Percentiles rank a stretch among this genome's conserved stretches.
Conservation (phyloP, 2,797 vertebrate species). For the Chrosomus eos region DNA sequence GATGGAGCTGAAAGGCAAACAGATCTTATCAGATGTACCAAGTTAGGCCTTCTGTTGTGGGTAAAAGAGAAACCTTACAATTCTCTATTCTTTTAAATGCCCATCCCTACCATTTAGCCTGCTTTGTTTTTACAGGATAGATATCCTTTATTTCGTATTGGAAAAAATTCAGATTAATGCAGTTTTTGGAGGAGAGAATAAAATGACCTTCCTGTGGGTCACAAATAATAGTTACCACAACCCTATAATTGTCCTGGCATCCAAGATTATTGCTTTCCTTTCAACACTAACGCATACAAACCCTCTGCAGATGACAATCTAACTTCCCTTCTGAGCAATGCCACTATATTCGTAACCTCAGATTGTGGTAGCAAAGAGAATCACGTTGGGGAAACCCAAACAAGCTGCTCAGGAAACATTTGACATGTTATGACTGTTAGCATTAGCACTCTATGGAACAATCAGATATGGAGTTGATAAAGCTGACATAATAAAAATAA, state of each 20-base stretch:
- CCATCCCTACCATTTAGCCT: conserved; percentile 15
- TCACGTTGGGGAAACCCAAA: conserved; percentile 73
- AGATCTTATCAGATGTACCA: conserved; percentile 69
- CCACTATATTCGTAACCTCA: conserved; percentile 60
- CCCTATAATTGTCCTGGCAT: conserved; percentile 65
- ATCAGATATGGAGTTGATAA: conserved; percentile 77
- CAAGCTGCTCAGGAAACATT: conserved; percentile 73
- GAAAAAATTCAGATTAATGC: conserved; percentile 43
- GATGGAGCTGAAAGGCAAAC: conserved; percentile 61
- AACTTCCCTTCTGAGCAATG: conserved; percentile 68
- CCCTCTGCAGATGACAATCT: conserved; percentile 75
- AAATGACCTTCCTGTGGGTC: conserved; percentile 54
- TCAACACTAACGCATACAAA: conserved; percentile 73
- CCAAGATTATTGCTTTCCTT: conserved; percentile 74
- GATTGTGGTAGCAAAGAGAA: conserved; percentile 62
- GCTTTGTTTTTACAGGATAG: conserved; percentile 21
- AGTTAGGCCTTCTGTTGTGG: conserved; percentile 25
- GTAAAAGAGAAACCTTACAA: conserved; percentile 22
- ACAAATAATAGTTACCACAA: conserved; percentile 63
- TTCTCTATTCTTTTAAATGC: conserved; percentile 21
- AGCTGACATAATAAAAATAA: conserved; percentile 68
- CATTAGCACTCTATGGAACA: conserved; percentile 72
- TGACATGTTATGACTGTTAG: conserved; percentile 83
- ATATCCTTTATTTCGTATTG: conserved; percentile 33
- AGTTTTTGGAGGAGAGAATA: conserved; percentile 61